Percentiles rank a stretch among this genome's conserved stretches.
Evolutionary conservation across 1,140 invertebrate species (phyloP).

Genomic region (Cherax destructor): DNA sequence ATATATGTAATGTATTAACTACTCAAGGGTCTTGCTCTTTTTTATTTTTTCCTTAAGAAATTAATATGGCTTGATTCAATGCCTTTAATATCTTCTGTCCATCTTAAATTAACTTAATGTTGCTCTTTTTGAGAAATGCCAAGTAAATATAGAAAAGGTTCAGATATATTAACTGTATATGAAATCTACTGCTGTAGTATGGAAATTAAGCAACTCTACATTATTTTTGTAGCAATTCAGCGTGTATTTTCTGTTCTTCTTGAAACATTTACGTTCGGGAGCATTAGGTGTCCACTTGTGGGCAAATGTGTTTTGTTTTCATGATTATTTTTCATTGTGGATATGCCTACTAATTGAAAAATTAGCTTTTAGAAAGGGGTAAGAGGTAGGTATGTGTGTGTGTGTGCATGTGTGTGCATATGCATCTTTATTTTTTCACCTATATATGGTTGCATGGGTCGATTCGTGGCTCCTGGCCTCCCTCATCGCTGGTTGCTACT

Average conservation of each 20-base stretch:
- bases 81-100: no score
- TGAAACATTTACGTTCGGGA: not conserved
- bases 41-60: no score
- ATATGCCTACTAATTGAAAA: no score
- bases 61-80: no score
- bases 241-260: not conserved
- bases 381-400: conserved; percentile 15
- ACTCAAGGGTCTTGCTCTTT: no score
- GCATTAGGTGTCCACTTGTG: not conserved
- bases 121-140: not conserved
- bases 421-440: not conserved
- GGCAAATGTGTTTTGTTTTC: not conserved
- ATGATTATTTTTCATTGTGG: no score
- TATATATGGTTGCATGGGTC: no score
- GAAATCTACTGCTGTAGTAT: not conserved
- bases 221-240: not conserved
- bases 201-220: not conserved
- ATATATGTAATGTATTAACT: no score
- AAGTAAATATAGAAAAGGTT: not conserved
- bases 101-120: not conserved
- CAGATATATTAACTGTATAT: not conserved
- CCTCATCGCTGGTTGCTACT: no score
- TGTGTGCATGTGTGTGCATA: not conserved
- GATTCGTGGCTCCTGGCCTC: no score
- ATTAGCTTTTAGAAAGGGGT: no score